Base-by-base conservation (phyloP, 2,797 vertebrate species). In the Manis pentadactyla region DNA sequence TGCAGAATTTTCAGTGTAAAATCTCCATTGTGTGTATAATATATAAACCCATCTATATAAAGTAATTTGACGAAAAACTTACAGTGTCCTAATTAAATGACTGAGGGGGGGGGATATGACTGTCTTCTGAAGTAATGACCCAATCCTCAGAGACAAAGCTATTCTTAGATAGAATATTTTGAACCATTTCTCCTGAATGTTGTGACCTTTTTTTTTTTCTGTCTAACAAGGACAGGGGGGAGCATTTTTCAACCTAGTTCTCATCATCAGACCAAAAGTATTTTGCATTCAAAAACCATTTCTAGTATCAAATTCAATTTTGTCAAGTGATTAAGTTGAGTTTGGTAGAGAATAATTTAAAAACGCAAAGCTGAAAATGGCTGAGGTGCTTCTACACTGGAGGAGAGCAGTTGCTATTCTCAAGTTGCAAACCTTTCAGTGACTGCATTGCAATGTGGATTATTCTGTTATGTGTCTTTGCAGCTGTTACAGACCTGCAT, bases 231-330 rank as follows among this genome's bases (percentile, higher is more conserved):
- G 63, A 57, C 88, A 87, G 61, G 73, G 84, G 71, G 66, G 82
- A 90, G 66, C 2, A 0, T 94, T 95, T 97, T 96, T 91, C 79
- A 94, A 77, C 94, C 97, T 90, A 93, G 57, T 97, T 95, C 95
- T 96, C 95, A 90, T 87, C 95, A 97, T 97, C 93, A 87, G 85
- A 95, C 68, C 57, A 77, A 92, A 97, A 96, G 87, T 92, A 81
- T 96, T 98, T 97, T 97, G 94, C 89, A 98, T 97, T 98, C 96
- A 95, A 95, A 97, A 97, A 74, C 87, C 77, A 97, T 96, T 97
- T 97, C 61, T 68, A 79, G 81, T 96, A 97, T 97, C 89, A 97
- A 95, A 94, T 97, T 97, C 96, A 96, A 93, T 97, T 97, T 96
- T 96, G 68, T 97, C 96, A 96, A 95, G 91, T 97, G 97, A 97